Evolutionary conservation across 2,113 vertebrate species (phyloP).

Genomic region (Campylomormyrus tamandua): DNA sequence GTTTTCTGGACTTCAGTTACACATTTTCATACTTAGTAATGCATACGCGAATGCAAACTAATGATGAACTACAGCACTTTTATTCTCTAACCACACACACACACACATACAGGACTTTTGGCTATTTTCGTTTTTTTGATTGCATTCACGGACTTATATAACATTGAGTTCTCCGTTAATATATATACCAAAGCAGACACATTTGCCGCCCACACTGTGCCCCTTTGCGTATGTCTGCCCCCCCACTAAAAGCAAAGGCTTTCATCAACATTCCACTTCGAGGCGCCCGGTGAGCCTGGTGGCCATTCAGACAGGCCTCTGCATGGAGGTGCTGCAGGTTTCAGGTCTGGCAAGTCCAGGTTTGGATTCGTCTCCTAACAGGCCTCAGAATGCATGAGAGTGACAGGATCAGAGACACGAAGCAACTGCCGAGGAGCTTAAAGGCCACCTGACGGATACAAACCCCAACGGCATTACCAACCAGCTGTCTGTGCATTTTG

Average conservation of each 20-base stretch:
- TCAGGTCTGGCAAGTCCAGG: not conserved
- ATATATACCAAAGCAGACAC: not conserved
- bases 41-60: not conserved
- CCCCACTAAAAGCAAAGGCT: conserved; percentile 38
- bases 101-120: not conserved
- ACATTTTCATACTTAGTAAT: conserved; percentile 2
- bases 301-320: conserved; percentile 10
- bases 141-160: not conserved
- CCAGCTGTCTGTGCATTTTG: not conserved
- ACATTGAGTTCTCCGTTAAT: not conserved
- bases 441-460: not conserved
- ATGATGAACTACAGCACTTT: not conserved
- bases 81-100: not conserved
- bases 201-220: not conserved
- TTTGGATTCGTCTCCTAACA: not conserved
- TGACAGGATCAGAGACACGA: not conserved
- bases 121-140: not conserved
- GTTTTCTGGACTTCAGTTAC: not conserved
- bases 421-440: not conserved
- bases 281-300: conserved; percentile 26
- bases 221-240: conserved; percentile 28
- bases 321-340: not conserved
- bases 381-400: not conserved
- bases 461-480: not conserved
- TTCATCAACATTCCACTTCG: conserved; percentile 35